phyloP scores from a whole-genome alignment of 2,797 vertebrate species.

The Rhinoraja longicauda region DNA sequence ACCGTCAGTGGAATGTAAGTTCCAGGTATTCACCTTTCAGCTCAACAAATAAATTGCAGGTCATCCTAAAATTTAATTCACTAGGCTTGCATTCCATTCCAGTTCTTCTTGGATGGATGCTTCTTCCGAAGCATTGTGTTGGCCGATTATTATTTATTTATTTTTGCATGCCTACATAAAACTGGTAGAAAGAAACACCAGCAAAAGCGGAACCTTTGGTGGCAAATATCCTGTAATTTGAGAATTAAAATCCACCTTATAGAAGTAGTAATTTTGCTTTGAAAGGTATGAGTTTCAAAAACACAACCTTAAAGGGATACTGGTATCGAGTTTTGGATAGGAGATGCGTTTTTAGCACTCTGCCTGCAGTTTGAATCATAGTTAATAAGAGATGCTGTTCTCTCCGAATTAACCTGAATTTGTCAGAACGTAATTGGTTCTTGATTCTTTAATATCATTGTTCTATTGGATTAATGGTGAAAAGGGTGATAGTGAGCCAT shows the following conservation, averaged over 20 bases:
- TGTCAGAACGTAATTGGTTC: neutral
- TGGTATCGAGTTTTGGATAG: neutral
- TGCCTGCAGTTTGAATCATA: neutral
- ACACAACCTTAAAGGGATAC: neutral
- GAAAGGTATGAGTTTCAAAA: neutral
- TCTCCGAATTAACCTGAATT: neutral
- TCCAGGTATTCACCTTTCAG: neutral
- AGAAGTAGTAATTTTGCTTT: neutral
- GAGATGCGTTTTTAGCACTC: neutral
- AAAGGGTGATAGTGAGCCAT: neutral
- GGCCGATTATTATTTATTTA: neutral
- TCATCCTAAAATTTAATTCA: neutral
- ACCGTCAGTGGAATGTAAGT: neutral
- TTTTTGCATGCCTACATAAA: constrained; percentile 1
- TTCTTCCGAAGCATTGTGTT: no score
- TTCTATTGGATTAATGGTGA: neutral
- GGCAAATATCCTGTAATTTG: constrained; percentile 1
- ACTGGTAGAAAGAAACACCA: neutral
- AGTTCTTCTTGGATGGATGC: neutral
- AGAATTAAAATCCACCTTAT: neutral
- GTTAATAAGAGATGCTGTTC: neutral
- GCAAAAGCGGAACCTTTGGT: neutral
- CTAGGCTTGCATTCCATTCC: neutral
- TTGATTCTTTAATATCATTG: neutral
- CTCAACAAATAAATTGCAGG: neutral